A percentile compares a stretch with the other conserved stretches of the same genome.
Evolutionary conservation across 2,797 vertebrate genomes (phyloP).

Genomic region (Echiichthys vipera): DNA sequence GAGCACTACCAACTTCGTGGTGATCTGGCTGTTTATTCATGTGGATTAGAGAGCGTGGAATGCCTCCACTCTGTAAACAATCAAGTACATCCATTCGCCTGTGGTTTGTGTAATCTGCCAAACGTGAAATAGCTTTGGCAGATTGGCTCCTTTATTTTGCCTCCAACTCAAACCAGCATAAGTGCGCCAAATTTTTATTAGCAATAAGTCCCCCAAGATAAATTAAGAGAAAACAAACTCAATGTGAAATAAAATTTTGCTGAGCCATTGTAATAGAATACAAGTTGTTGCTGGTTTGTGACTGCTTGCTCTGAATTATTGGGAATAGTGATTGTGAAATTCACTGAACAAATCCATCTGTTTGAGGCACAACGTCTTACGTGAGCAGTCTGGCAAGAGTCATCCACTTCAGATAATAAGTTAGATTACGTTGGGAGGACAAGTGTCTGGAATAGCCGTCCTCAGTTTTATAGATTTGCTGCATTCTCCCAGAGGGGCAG

Average conservation of each 20-base stretch:
- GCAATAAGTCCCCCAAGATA: constrained; percentile 25
- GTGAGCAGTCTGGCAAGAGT: constrained; percentile 47
- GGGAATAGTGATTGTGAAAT: constrained; percentile 64
- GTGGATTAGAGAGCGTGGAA: constrained; percentile 74
- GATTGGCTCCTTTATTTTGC: constrained; percentile 42
- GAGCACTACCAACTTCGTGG: constrained; percentile 59
- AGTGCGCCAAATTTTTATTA: constrained; percentile 58
- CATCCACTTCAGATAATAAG: constrained; percentile 46
- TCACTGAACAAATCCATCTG: constrained; percentile 52
- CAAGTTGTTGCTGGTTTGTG: constrained; percentile 45
- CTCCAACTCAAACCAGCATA: constrained; percentile 43
- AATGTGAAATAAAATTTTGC: constrained; percentile 50
- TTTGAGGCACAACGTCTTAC: constrained; percentile 44
- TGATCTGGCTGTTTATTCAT: constrained; percentile 67
- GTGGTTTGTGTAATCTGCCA: constrained; percentile 76
- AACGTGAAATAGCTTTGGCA: constrained; percentile 78
- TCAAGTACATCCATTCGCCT: constrained; percentile 69
- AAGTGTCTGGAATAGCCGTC: constrained; percentile 65
- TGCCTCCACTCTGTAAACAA: constrained; percentile 79
- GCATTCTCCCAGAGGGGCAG: constrained; percentile 41
- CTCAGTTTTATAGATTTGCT: constrained; percentile 49
- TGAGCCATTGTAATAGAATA: constrained; percentile 40
- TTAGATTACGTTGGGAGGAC: constrained; percentile 70
- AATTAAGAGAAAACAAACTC: constrained; percentile 46
- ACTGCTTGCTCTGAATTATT: constrained; percentile 32